Evolutionary conservation across 2,113 vertebrate genomes (phyloP).

Genomic region (Loxodonta africana): DNA sequence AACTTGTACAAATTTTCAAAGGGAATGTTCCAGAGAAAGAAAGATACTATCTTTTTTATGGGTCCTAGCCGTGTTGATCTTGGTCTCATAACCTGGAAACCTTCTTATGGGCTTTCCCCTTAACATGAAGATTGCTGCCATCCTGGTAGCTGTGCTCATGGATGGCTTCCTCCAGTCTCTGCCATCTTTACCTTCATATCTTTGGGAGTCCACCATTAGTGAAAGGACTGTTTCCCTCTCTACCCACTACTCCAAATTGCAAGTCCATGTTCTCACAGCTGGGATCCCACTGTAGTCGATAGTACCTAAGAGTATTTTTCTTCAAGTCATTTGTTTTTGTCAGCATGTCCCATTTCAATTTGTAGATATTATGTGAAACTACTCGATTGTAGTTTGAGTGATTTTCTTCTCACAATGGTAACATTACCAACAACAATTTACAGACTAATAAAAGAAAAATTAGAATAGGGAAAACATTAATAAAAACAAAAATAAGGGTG

Average conservation of each 20-base stretch:
- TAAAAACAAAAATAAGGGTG: not conserved
- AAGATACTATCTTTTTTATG: not conserved
- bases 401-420: slow-evolving; percentile 13
- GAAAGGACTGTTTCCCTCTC: not conserved
- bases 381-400: not conserved
- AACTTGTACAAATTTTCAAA: not conserved
- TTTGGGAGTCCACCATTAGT: not conserved
- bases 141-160: too few relatives aligned
- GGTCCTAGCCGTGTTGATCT: not conserved
- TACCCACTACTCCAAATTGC: not conserved
- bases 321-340: not conserved
- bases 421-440: not conserved
- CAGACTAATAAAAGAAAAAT: not conserved
- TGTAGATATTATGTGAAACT: not conserved
- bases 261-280: not conserved
- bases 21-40: slow-evolving; percentile 6
- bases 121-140: not conserved
- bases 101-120: not conserved
- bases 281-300: not conserved
- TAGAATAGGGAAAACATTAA: not conserved
- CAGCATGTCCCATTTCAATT: not conserved
- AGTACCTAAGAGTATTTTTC: not conserved
- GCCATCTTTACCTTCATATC: not conserved
- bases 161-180: too few relatives aligned
- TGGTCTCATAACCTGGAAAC: too few relatives aligned